These are phyloP conservation scores for Scelioninae gen. 2 DNA, from an alignment of 2,888 invertebrate species.

Conservation along the genomic window DNA sequence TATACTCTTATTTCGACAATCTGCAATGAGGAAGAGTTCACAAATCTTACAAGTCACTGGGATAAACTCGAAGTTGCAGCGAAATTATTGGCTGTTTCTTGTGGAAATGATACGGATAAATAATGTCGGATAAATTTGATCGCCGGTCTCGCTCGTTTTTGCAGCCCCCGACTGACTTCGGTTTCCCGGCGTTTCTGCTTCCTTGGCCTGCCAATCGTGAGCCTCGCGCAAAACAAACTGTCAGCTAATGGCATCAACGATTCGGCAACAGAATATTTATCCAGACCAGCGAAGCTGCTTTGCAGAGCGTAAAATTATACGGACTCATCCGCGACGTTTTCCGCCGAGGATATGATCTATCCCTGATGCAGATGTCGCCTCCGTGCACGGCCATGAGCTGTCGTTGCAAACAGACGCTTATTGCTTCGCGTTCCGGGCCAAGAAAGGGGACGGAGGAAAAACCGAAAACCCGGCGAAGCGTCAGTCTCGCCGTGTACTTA, in stretches of 20 bases:
- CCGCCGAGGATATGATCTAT: slow-evolving; percentile 48
- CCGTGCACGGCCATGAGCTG: slow-evolving; percentile 42
- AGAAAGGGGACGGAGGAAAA: slow-evolving; percentile 2
- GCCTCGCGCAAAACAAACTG: slow-evolving; percentile 30
- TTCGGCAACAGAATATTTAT: slow-evolving; percentile 40
- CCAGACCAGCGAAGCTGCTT: slow-evolving; percentile 32
- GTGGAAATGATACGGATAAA: slow-evolving; percentile 63
- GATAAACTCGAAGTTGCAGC: slow-evolving; percentile 81
- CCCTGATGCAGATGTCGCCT: slow-evolving; percentile 43
- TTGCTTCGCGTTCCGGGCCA: slow-evolving; percentile 36
- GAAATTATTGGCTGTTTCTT: slow-evolving; percentile 79
- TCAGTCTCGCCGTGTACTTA: slow-evolving; percentile 30
- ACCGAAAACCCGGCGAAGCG: slow-evolving; percentile 14
- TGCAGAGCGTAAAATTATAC: slow-evolving; percentile 48
- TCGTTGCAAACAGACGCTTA: slow-evolving; percentile 53
- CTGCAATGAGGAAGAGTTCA: slow-evolving; percentile 78
- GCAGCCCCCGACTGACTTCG: slow-evolving; percentile 22
- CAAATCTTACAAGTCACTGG: slow-evolving; percentile 81
- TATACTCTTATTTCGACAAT: slow-evolving; percentile 81
- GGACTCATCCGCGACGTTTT: slow-evolving; percentile 48
- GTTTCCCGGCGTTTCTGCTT: slow-evolving; percentile 29
- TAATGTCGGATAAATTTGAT: slow-evolving; percentile 12
- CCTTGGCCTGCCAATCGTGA: slow-evolving; percentile 22
- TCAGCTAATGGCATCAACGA: slow-evolving; percentile 33
- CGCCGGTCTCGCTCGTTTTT: slow-evolving; percentile 24